These are phyloP conservation scores for Zophobas morio DNA, from an alignment of 1,140 invertebrate species.

Conservation along the genomic window DNA sequence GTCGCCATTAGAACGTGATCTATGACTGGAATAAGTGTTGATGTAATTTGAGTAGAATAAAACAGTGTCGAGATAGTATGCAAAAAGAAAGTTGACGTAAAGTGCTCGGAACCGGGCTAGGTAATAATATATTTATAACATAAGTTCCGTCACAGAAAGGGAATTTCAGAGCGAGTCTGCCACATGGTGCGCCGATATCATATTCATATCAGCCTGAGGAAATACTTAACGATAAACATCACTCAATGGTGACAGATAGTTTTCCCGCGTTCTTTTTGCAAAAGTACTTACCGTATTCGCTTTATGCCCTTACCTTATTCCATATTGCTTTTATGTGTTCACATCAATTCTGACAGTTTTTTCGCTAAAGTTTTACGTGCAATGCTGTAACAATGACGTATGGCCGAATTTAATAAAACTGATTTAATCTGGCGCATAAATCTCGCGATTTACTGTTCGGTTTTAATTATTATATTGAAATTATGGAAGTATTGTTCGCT, in stretches of 20 bases:
- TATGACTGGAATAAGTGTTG: slow-evolving; percentile 14
- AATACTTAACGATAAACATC: slow-evolving; percentile 47
- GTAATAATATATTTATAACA: slow-evolving; percentile 50
- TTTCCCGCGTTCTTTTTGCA: slow-evolving; percentile 42
- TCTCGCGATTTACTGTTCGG: slow-evolving; percentile 14
- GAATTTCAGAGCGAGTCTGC: slow-evolving; percentile 31
- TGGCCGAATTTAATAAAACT: slow-evolving; percentile 22
- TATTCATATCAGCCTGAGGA: slow-evolving; percentile 49
- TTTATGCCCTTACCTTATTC: slow-evolving; percentile 30
- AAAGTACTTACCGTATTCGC: slow-evolving; percentile 36
- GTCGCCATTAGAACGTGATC: background rate
- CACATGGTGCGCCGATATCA: slow-evolving; percentile 48
- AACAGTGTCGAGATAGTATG: slow-evolving; percentile 30
- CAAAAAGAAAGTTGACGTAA: slow-evolving; percentile 45
- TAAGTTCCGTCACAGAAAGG: slow-evolving; percentile 42
- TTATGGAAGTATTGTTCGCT: slow-evolving; percentile 24
- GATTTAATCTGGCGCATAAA: slow-evolving; percentile 35
- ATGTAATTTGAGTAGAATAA: slow-evolving; percentile 34
- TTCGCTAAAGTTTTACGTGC: slow-evolving; percentile 22
- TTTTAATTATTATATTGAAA: slow-evolving; percentile 40
- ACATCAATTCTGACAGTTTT: slow-evolving; percentile 43
- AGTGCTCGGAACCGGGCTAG: slow-evolving; percentile 35
- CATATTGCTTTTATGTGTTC: slow-evolving; percentile 41
- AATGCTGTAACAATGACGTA: slow-evolving; percentile 5
- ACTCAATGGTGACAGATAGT: slow-evolving; percentile 47